Conservation (phyloP, 2,888 invertebrate species). For the Ganaspis brasiliensis region DNA sequence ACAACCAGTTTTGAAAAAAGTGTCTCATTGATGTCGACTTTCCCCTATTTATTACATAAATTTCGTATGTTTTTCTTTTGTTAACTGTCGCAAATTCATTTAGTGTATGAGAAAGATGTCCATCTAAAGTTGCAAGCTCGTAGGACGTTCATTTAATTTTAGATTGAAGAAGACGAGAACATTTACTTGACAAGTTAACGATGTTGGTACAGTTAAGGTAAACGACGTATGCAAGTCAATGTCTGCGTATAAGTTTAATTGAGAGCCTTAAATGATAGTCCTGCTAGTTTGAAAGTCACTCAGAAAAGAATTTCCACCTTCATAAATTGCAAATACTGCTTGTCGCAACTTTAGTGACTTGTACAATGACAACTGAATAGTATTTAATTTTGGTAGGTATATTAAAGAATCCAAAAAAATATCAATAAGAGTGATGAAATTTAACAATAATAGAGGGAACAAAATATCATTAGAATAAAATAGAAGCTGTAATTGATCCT, state of each 20-base stretch:
- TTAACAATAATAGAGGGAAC: too few relatives aligned
- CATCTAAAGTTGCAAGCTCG: constrained; percentile 22
- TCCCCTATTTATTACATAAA: constrained; percentile 7
- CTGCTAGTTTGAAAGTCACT: background rate
- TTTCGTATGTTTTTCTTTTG: constrained; percentile 26
- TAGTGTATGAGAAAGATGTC: constrained; percentile 8
- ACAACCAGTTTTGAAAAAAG: background rate
- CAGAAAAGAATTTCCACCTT: constrained; percentile 52
- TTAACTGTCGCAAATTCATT: constrained; percentile 11
- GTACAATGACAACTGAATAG: too few relatives aligned
- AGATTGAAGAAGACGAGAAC: constrained; percentile 26
- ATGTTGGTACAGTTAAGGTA: constrained; percentile 16
- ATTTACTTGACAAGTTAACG: constrained; percentile 30
- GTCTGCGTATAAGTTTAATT: too few relatives aligned
- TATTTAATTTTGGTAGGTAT: too few relatives aligned
- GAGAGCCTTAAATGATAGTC: constrained; percentile 9
- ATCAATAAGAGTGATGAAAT: too few relatives aligned
- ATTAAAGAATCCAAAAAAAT: too few relatives aligned
- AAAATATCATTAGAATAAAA: too few relatives aligned
- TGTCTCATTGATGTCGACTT: background rate
- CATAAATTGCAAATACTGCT: too few relatives aligned
- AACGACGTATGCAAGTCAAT: constrained; percentile 27
- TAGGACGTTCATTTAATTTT: constrained; percentile 26
- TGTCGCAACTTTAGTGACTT: too few relatives aligned
- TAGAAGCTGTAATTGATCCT: too few relatives aligned